Evolutionary conservation across 2,113 vertebrate genomes (phyloP).

Genomic region (Geococcyx californianus): DNA sequence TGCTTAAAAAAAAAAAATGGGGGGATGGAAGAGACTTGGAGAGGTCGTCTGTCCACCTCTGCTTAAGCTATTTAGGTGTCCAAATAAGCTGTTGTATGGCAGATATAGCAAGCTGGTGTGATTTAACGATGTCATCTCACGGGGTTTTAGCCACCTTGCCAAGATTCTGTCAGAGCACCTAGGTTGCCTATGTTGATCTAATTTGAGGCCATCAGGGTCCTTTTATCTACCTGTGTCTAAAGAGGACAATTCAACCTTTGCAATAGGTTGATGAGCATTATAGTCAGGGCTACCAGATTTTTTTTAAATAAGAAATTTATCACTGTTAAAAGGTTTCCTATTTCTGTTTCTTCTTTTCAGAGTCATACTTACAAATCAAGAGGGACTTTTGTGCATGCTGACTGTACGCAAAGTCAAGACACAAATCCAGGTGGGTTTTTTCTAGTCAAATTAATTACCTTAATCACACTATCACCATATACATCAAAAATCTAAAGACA

Average conservation of each 20-base stretch:
- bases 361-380: not conserved
- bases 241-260: not conserved
- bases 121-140: not conserved
- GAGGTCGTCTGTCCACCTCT: not conserved
- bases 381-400: not conserved
- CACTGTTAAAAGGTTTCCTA: not conserved
- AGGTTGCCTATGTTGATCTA: not conserved
- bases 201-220: not conserved
- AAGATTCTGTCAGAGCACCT: not conserved
- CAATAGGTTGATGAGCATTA: not conserved
- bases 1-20: not conserved
- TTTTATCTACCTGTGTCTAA: not conserved
- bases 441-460: not conserved
- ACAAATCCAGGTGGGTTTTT: not conserved
- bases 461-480: not conserved
- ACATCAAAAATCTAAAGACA: not conserved
- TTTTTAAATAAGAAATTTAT: not conserved
- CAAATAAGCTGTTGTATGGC: not conserved
- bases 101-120: fast-evolving
- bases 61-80: not conserved
- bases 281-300: not conserved
- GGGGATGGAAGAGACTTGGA: not conserved
- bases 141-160: not conserved
- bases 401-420: not conserved
- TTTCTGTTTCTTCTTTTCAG: not conserved